Percentiles rank a stretch among this genome's conserved stretches.
Evolutionary conservation across 2,113 vertebrate genomes (phyloP).

Genomic region (Podocnemis expansa): DNA sequence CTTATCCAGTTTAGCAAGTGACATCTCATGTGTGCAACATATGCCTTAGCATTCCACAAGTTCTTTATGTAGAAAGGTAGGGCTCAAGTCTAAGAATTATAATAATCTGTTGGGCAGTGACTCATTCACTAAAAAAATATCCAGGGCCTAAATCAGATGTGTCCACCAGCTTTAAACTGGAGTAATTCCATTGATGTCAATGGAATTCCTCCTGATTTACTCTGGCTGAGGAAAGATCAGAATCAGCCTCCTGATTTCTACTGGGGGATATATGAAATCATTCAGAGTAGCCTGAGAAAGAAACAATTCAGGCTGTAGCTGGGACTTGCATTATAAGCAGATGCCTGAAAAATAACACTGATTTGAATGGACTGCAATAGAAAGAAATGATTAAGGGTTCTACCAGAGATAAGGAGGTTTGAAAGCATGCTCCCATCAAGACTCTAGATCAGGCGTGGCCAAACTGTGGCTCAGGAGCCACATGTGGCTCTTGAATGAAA

Average conservation of each 20-base stretch:
- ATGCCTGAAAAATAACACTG: neutral
- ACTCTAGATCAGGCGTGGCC: too few species aligned
- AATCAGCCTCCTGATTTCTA: neutral
- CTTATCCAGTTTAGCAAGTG: neutral
- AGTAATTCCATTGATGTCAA: neutral
- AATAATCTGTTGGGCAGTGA: neutral
- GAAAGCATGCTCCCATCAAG: neutral
- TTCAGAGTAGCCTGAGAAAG: neutral
- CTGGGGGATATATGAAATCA: neutral
- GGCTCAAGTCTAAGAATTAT: neutral
- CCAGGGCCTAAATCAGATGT: neutral
- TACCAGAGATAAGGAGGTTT: neutral
- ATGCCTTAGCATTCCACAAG: neutral
- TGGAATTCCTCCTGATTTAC: neutral
- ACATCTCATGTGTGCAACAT: neutral
- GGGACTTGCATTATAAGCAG: neutral
- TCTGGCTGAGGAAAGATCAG: neutral
- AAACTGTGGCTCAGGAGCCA: too few species aligned
- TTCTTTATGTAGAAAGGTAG: neutral
- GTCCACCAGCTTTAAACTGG: conserved; percentile 3
- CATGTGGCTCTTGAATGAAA: too few species aligned
- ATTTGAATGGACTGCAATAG: neutral
- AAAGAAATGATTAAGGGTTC: neutral
- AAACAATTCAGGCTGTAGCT: conserved; percentile 1
- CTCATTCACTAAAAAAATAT: conserved; percentile 1